These are phyloP conservation scores for Orgyia antiqua DNA, from an alignment of 2,888 invertebrate genomes.

Conservation along the genomic window DNA sequence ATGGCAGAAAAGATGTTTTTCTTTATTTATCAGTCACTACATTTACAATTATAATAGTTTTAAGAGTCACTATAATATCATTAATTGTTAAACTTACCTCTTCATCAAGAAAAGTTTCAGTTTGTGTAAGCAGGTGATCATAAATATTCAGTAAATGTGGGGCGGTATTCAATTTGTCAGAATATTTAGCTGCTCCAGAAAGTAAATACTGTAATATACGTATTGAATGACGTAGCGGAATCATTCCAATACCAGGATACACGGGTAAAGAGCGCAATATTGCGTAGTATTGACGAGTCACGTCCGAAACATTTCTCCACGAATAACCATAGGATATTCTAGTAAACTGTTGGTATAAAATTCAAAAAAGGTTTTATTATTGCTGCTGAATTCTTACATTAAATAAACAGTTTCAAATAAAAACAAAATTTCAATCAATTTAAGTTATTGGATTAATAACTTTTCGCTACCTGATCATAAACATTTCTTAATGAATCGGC, in stretches of 20 bases:
- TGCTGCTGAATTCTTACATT: too few species aligned
- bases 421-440: too few species aligned
- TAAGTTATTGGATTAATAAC: too few species aligned
- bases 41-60: too few species aligned
- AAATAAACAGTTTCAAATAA: too few species aligned
- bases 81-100: too few species aligned
- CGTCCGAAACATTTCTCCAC: slow-evolving; percentile 75
- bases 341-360: slow-evolving; percentile 42
- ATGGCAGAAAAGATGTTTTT: too few species aligned
- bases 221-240: slow-evolving; percentile 75
- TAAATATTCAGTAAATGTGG: slow-evolving; percentile 81
- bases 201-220: slow-evolving; percentile 77
- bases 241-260: slow-evolving; percentile 82
- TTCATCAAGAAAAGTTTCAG: slow-evolving; percentile 83
- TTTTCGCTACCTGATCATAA: slow-evolving; percentile 79
- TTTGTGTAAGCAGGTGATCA: slow-evolving; percentile 58
- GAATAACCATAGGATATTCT: slow-evolving; percentile 80
- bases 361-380: not conserved
- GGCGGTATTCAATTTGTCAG: slow-evolving; percentile 73
- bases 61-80: too few species aligned
- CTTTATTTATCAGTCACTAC: too few species aligned
- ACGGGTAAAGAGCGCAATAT: slow-evolving; percentile 70
- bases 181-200: slow-evolving; percentile 49
- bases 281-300: slow-evolving; percentile 75
- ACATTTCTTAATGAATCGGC: slow-evolving; percentile 80